A percentile compares a stretch with the other conserved stretches of the same genome.
These are phyloP conservation scores for Strigamia transsilvanica DNA, from an alignment of 2,888 invertebrate species.

Conservation along the genomic window DNA sequence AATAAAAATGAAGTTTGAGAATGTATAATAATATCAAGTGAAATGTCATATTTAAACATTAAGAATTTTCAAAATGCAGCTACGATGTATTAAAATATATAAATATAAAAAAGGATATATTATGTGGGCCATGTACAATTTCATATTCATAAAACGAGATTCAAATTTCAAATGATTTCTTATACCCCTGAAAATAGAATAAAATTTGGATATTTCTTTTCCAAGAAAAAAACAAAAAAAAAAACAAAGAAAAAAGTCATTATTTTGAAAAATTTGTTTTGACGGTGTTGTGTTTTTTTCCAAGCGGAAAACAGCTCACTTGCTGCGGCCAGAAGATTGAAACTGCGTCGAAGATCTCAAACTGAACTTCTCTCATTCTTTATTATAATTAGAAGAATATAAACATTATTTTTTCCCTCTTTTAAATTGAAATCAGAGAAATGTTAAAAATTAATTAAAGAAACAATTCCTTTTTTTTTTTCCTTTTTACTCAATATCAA, in stretches of 20 bases:
- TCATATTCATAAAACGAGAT: slow-evolving; percentile 16
- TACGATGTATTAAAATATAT: slow-evolving; percentile 30
- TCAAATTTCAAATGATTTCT: slow-evolving; percentile 30
- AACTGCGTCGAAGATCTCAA: too few species aligned
- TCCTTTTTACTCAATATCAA: not conserved
- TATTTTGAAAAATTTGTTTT: not conserved
- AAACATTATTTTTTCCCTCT: not conserved
- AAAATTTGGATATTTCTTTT: slow-evolving; percentile 30
- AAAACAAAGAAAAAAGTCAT: not conserved
- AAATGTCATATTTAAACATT: slow-evolving; percentile 4
- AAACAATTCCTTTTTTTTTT: not conserved
- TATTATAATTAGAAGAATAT: too few species aligned
- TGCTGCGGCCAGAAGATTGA: too few species aligned
- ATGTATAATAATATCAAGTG: slow-evolving; percentile 9
- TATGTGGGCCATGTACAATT: slow-evolving; percentile 21
- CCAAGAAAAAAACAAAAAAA: not conserved
- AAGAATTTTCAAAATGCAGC: slow-evolving; percentile 26
- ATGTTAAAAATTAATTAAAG: slow-evolving; percentile 4
- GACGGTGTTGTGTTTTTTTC: too few species aligned
- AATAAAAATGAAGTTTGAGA: not conserved
- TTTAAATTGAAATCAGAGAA: not conserved
- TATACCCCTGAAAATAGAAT: slow-evolving; percentile 30
- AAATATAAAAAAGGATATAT: slow-evolving; percentile 11
- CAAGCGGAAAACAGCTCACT: too few species aligned
- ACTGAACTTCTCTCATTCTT: too few species aligned